These are phyloP conservation scores for Allolobophora icterica DNA, from an alignment of 2,888 invertebrate species.

Conservation along the genomic window DNA sequence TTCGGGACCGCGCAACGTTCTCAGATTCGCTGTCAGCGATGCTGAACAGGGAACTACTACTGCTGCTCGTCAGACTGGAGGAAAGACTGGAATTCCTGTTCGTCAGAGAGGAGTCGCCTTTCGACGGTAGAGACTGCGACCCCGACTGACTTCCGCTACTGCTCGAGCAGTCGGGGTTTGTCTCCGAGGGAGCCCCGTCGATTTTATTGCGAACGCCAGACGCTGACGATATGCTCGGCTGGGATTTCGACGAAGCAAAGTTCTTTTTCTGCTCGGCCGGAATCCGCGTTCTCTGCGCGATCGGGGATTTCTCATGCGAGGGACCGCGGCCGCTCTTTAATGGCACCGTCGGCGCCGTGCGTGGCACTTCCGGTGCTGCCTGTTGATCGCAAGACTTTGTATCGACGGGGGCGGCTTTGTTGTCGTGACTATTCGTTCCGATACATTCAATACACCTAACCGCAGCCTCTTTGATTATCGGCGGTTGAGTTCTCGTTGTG, in stretches of 20 bases:
- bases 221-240: not conserved
- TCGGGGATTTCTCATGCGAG: not conserved
- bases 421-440: not conserved
- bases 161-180: not conserved
- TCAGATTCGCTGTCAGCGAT: conserved; percentile 26
- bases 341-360: not conserved
- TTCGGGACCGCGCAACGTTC: not conserved
- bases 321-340: not conserved
- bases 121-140: not conserved
- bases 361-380: not conserved
- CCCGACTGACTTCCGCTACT: not conserved
- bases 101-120: not conserved
- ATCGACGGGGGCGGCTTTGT: not conserved
- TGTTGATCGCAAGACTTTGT: not conserved
- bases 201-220: not conserved
- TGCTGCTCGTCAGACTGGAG: conserved; percentile 8
- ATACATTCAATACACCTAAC: not conserved
- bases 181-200: not conserved
- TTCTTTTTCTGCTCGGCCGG: not conserved
- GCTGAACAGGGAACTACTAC: not conserved
- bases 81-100: conserved; percentile 12
- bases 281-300: not conserved
- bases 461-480: not conserved
- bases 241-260: not conserved
- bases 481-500: not conserved